Base-by-base conservation (phyloP, 2,113 vertebrate species). In the Nothoprocta pentlandii region DNA sequence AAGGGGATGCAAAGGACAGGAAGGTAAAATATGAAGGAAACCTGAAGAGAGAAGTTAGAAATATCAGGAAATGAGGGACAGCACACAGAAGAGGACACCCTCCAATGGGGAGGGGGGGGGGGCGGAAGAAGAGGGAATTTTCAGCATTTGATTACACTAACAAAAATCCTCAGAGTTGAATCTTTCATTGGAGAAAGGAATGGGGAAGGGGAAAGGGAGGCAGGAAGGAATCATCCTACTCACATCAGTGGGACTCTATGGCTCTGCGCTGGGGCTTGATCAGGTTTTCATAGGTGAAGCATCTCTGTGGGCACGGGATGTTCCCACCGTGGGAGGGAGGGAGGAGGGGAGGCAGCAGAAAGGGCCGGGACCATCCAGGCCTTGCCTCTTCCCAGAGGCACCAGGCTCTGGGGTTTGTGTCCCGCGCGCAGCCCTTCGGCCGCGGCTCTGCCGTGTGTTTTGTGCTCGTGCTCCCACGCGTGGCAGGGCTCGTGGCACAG, bases 381-480 rank as follows among this genome's bases (percentile, higher is more conserved):
- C 46, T 78, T 66, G 42, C 6, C 10, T 83, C 82, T 49, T 85
- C 46, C 49, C 44, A 25, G 71, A 77, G 39, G 2, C 21, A 54
- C 6, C 41, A 42, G 9, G 30, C 54, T 59, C 17, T 20, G 36
- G 21, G 12, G 46, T 42, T 73, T 83, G 16, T 30, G 8, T 67
- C 22, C 49, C 23, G 8, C 66, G 79, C 53, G 39, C 7, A 89
- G n/a, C 28, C 17, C 62, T 91, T 81, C 13, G 42, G 36, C 25
- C 10, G 2, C 23, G 58, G 5, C 9, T 70, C 49, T 26, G 3
- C 0, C 0, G 0, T 19, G 5, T 4, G 12, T 39, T 22, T 39
- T 0, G 3, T 30, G 49, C 49, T 85, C 8, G 19, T 14, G 5
- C 9, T 70, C 54, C 30, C 3, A 0, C 0, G 0, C 21, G 5